A percentile compares a stretch with the other conserved stretches of the same genome.
phyloP scores from a whole-genome alignment of 2,113 vertebrate species.

The Antennarius striatus region DNA sequence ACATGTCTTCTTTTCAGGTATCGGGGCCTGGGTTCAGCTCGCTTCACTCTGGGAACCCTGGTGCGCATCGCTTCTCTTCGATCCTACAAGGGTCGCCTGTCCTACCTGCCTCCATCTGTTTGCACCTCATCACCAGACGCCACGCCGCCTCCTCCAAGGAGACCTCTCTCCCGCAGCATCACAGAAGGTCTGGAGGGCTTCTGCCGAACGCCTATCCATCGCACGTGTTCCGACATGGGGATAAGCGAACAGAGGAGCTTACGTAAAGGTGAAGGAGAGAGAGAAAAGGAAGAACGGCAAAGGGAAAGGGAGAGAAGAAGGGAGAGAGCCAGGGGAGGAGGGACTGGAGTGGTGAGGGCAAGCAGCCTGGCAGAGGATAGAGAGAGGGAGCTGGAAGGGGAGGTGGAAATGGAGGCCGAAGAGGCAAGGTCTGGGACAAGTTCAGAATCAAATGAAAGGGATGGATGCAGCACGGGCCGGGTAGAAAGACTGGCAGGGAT shows the following conservation, averaged over 20 bases:
- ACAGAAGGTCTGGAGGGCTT: slow-evolving; percentile 79
- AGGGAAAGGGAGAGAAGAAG: slow-evolving; percentile 72
- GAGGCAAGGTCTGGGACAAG: slow-evolving; percentile 55
- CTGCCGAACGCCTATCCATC: slow-evolving; percentile 83
- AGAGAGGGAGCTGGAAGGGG: slow-evolving; percentile 73
- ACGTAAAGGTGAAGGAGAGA: slow-evolving; percentile 70
- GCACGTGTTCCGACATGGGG: slow-evolving; percentile 88
- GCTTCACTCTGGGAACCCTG: slow-evolving; percentile 88
- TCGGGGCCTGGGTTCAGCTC: slow-evolving; percentile 86
- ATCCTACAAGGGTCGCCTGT: slow-evolving; percentile 89
- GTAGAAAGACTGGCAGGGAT: slow-evolving; percentile 48
- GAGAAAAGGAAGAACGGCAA: slow-evolving; percentile 75
- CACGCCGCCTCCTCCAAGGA: slow-evolving; percentile 67
- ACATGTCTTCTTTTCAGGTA: slow-evolving; percentile 64
- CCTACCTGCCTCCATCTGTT: slow-evolving; percentile 86
- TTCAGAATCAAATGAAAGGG: slow-evolving; percentile 68
- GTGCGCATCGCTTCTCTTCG: slow-evolving; percentile 86
- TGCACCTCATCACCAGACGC: slow-evolving; percentile 56
- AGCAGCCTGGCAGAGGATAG: slow-evolving; percentile 82
- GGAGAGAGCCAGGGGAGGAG: slow-evolving; percentile 72
- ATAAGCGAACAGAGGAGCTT: slow-evolving; percentile 84
- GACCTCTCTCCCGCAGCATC: slow-evolving; percentile 82
- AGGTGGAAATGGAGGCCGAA: slow-evolving; percentile 67
- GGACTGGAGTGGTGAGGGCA: slow-evolving; percentile 76
- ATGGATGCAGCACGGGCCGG: slow-evolving; percentile 48